phyloP scores from a whole-genome alignment of 2,113 vertebrate species.

The Stegostoma tigrinum region DNA sequence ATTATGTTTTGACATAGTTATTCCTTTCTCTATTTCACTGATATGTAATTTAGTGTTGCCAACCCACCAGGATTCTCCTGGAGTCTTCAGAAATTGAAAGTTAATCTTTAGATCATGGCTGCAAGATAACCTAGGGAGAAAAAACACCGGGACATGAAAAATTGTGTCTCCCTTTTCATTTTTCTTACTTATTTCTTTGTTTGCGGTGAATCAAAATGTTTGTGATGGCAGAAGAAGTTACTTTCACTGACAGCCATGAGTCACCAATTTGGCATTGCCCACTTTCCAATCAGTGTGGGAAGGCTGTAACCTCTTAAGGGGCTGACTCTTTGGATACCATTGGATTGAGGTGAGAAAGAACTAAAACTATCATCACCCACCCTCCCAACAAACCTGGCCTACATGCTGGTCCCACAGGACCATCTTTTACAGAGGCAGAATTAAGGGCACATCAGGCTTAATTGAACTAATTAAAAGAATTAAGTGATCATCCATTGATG shows the following conservation, averaged over 20 bases:
- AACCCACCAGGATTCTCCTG: neutral
- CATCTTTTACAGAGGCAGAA: neutral
- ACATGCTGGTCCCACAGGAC: neutral
- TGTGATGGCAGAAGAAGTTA: neutral
- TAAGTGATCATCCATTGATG: no score
- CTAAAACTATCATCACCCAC: neutral
- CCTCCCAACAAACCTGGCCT: neutral
- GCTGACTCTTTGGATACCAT: no score
- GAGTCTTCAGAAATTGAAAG: neutral
- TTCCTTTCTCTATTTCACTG: neutral
- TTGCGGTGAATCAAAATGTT: neutral
- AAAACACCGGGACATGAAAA: neutral
- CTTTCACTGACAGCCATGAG: neutral
- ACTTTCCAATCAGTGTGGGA: neutral
- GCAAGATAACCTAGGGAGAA: neutral
- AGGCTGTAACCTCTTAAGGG: neutral
- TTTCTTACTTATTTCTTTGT: neutral
- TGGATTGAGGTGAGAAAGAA: neutral
- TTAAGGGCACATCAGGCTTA: neutral
- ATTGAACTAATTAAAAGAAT: neutral
- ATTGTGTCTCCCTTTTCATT: neutral
- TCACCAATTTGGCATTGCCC: neutral
- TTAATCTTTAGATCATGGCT: neutral
- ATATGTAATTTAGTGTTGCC: neutral
- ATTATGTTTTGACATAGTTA: neutral